A percentile compares a stretch with the other conserved stretches of the same genome.
Evolutionary conservation across 1,140 invertebrate genomes (phyloP).

Genomic region (Telenomus remus): DNA sequence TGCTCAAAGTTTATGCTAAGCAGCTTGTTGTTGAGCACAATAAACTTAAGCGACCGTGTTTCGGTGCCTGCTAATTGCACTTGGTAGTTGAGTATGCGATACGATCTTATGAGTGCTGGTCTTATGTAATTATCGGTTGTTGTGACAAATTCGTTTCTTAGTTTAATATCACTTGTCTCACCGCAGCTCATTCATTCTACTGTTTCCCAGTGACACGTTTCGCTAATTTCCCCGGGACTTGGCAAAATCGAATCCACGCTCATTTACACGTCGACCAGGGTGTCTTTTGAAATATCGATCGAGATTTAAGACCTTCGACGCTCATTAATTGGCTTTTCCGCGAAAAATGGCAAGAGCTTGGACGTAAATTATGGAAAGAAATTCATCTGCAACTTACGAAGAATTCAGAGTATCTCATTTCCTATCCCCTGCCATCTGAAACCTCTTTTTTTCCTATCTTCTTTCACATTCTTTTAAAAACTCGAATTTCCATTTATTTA

Average conservation of each 20-base stretch:
- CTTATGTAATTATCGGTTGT: conserved; percentile 40
- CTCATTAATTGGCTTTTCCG: conserved; percentile 51
- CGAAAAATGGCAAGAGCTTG: conserved; percentile 11
- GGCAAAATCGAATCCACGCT: conserved; percentile 13
- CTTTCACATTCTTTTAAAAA: background rate
- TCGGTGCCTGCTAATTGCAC: conserved; percentile 32
- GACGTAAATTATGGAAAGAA: conserved; percentile 45
- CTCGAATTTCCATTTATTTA: too few species aligned
- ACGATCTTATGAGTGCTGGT: conserved; percentile 23
- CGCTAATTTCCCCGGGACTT: background rate
- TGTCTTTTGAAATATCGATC: conserved; percentile 41
- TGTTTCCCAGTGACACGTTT: background rate
- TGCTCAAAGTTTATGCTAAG: conserved; percentile 44
- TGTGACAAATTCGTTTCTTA: conserved; percentile 36
- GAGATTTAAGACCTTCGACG: conserved; percentile 37
- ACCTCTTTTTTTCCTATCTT: background rate
- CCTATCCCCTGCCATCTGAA: conserved; percentile 10
- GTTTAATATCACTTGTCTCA: conserved; percentile 33
- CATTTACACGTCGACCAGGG: conserved; percentile 25
- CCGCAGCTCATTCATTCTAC: background rate
- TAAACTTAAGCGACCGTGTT: conserved; percentile 21
- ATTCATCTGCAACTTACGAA: conserved; percentile 31
- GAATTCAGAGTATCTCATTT: conserved; percentile 37
- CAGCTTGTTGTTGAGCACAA: conserved; percentile 35
- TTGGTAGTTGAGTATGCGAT: conserved; percentile 39